Evolutionary conservation across 2,888 invertebrate genomes (phyloP).

Genomic region (Dolichopus griseipennis): DNA sequence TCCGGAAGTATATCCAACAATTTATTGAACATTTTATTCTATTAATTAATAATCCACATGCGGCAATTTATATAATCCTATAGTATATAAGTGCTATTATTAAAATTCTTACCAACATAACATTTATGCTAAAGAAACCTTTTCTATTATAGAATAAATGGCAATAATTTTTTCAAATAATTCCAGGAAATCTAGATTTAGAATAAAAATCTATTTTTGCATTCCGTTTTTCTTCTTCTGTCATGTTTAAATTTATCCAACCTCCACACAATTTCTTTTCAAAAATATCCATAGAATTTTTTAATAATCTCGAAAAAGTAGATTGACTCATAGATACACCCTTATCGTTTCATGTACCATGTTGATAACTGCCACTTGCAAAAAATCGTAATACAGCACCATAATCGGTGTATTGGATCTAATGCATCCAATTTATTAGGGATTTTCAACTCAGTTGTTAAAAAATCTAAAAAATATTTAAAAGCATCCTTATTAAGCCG

Average conservation of each 20-base stretch:
- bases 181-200: conserved; percentile 8
- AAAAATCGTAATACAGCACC: background rate
- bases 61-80: no score
- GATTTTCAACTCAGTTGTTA: no score
- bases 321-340: background rate
- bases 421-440: background rate
- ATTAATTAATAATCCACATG: no score
- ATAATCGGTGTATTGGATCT: background rate
- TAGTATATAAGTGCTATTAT: no score
- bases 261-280: background rate
- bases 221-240: background rate
- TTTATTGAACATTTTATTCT: no score
- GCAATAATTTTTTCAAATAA: background rate
- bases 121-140: conserved; percentile 10
- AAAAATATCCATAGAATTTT: background rate
- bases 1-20: no score
- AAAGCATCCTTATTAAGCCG: background rate
- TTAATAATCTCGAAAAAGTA: background rate
- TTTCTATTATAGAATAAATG: conserved; percentile 11
- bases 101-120: no score
- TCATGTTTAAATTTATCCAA: conserved; percentile 4
- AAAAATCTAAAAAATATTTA: background rate
- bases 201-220: background rate
- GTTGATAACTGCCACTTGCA: background rate
- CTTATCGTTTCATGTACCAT: background rate